These are phyloP conservation scores for Hypotaenidia okinawae DNA, from an alignment of 2,797 vertebrate genomes.

Conservation along the genomic window DNA sequence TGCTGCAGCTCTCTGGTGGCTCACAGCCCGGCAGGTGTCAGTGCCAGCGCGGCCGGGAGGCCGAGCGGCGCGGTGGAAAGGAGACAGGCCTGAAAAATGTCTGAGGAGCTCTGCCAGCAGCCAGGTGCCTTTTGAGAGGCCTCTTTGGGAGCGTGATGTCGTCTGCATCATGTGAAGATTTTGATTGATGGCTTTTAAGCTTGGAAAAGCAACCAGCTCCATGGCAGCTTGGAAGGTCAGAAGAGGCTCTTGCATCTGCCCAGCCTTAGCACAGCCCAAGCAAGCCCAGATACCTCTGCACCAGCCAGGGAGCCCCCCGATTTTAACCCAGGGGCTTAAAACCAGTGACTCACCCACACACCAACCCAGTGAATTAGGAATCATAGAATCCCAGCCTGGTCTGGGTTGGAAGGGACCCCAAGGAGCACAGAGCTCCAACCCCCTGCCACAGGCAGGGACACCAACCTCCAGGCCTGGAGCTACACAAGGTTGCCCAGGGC, in stretches of 20 bases:
- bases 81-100: neutral
- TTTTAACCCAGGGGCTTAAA: neutral
- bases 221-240: neutral
- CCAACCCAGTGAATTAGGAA: neutral
- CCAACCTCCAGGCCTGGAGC: no score
- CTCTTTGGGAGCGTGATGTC: neutral
- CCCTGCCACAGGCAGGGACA: no score
- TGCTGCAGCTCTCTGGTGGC: neutral
- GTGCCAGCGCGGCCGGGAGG: neutral
- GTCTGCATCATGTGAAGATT: neutral
- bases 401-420: no score
- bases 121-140: neutral
- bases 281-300: neutral
- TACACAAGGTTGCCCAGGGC: no score
- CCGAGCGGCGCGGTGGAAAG: neutral
- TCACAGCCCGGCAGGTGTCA: neutral
- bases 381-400: no score
- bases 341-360: neutral
- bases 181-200: neutral
- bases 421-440: no score
- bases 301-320: neutral
- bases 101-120: neutral
- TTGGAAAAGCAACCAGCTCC: neutral
- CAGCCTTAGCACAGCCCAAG: neutral
- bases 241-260: neutral